Evolutionary conservation across 2,113 vertebrate genomes (phyloP), one percentile per base, ranked within the genome.

Genomic region (Forbesichthys agassizii): DNA sequence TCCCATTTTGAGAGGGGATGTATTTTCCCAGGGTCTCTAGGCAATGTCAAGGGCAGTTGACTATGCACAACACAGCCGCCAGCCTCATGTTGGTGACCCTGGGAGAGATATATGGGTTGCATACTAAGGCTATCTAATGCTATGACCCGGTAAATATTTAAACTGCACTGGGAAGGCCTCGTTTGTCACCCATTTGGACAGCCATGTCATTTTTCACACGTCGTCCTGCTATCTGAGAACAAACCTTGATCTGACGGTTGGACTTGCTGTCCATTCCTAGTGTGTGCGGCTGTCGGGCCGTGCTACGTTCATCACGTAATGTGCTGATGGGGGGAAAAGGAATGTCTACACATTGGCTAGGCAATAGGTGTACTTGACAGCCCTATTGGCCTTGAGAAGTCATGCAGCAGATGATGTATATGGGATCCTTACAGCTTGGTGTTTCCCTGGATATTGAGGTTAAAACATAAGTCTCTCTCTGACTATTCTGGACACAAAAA

Each of bases 61-160:
- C 33, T 59, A 11, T 33, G 1, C n/a, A 18, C 18, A 58, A 58
- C 5, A 18, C 2, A 18, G n/a, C n/a, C 18, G 8, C 20, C 55
- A 20, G 9, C 14, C 11, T 33, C 7, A 8, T 42, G 27, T 46
- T 33, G 2, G 33, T 55, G 20, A 42, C 13, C 33, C 56, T 3
- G 53, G 13, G 1, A 4, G 12, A n/a, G 14, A 5, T 54, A 3
- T 5, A n/a, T 0, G 53, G 53, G 16, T 46, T 8, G 1, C 16
- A 12, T 58, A 59, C 20, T 51, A 46, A 48, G 16, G 11, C 55
- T n/a, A 5, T 10, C 5, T 4, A 1, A 18, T 27, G 53, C 33
- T 36, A 33, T 33, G 11, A 11, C 27, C 46, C 33, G 33, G 71
- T 77, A 75, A 77, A 82, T 77, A 79, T 66, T 82, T 68, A 75